phyloP scores from a whole-genome alignment of 2,888 invertebrate genomes.

The Zhuqinia jingwanae region DNA sequence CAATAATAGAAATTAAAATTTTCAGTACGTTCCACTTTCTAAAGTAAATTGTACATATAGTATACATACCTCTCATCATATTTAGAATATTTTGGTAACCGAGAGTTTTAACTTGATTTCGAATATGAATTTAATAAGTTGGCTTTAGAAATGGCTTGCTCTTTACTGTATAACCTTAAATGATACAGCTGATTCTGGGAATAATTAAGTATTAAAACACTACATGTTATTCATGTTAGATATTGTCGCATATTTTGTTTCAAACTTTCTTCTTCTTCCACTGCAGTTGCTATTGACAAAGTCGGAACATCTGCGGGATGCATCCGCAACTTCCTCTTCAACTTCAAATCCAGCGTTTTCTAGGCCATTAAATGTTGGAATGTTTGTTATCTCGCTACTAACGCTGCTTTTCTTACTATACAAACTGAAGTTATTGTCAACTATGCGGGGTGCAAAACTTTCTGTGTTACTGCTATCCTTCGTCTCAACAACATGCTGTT shows the following conservation, averaged over 20 bases:
- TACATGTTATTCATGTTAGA: too few relatives aligned
- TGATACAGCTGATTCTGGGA: background rate
- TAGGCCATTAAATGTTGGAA: conserved; percentile 11
- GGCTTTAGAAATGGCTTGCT: conserved; percentile 10
- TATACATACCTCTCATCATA: background rate
- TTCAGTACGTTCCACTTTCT: background rate
- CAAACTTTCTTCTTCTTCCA: conserved; percentile 63
- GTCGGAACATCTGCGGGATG: conserved; percentile 44
- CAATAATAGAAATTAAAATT: background rate
- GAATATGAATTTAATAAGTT: background rate
- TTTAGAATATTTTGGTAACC: background rate
- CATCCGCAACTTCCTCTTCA: conserved; percentile 46
- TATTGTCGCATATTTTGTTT: conserved; percentile 67
- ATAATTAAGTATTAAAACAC: too few relatives aligned
- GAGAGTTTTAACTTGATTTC: background rate
- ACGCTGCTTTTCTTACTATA: conserved; percentile 36
- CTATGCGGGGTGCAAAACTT: conserved; percentile 4
- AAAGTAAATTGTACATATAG: too few relatives aligned
- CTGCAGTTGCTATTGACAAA: conserved; percentile 52
- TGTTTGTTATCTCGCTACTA: background rate
- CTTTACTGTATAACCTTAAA: background rate
- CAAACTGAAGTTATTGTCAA: background rate
- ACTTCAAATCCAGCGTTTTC: conserved; percentile 51
- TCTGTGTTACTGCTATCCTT: conserved; percentile 55
- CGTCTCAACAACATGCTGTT: conserved; percentile 26